Evolutionary conservation across 2,888 invertebrate genomes (phyloP), one percentile per base, ranked within the genome.

Genomic region (Alviniconcha strummeri): DNA sequence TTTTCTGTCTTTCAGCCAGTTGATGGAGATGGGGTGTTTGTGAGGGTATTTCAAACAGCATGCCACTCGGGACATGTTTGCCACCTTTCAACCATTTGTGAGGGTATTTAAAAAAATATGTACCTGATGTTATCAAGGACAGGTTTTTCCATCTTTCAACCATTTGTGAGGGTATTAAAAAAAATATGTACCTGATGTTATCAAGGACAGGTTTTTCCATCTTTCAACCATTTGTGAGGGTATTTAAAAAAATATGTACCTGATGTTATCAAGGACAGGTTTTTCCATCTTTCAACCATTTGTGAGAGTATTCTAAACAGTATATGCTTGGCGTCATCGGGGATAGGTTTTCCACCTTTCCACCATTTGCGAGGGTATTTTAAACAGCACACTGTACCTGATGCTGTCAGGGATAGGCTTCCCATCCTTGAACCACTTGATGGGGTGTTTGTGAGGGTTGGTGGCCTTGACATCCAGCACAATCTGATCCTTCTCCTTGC

Each of bases 321-420:
- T 60, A 60, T 13, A 60, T 60, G 13, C 60, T 4, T 60, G 60
- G 13, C 13, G 60, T 60, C 13, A 13, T 60, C 60, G 36, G n/a
- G 72, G 8, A 72, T 8, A 36, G 85, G 90, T 80, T 89, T 36
- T 95, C 98, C 99, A 94, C 99, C 98, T 94, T 98, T 97, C 90
- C 96, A 96, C 98, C 98, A 99, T 81, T 97, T 96, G 36, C 98
- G 97, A 80, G 98, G 97, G 2, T 99, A 98, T 52, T 98, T 98
- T 36, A 36, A 36, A 36, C 36, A 36, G 36, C 36, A 36, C 36
- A 36, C 36, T 36, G 15, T 92, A 96, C 95, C 96, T 95, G 69
- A 97, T 97, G 91, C 95, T 96, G 17, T 83, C 82, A 52, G 81
- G 84, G 17, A 88, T 36, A 5, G 86, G 90, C 79, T 89, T 95